Conservation (phyloP, 2,113 vertebrate genomes). For the Chionodraco myersi region DNA sequence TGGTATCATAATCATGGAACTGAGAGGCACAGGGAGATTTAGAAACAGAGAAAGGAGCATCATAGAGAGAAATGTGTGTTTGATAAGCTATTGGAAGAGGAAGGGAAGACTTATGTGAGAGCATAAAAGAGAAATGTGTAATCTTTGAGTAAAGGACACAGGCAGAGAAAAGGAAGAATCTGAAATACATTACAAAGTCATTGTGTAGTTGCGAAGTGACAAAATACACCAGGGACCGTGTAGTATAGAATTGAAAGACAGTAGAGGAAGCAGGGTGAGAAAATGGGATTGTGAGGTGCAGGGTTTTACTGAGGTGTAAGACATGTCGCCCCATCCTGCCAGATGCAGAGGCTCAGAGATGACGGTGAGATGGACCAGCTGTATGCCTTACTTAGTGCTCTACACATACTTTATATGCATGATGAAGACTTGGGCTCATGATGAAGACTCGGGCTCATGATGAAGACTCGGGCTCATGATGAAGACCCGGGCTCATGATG, state of each 20-base stretch:
- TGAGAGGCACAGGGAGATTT: not conserved
- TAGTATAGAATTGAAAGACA: not conserved
- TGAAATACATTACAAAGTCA: not conserved
- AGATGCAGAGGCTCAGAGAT: not conserved
- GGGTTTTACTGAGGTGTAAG: not conserved
- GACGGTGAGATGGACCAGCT: not conserved
- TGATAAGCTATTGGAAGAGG: too few relatives aligned
- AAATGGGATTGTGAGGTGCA: not conserved
- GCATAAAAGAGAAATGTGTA: not conserved
- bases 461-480: too few relatives aligned
- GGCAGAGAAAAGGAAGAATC: not conserved
- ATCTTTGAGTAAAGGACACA: not conserved
- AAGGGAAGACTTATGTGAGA: not conserved
- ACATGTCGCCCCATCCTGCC: not conserved
- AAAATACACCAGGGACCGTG: not conserved
- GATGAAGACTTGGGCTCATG: too few relatives aligned
- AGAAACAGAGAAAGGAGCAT: not conserved
- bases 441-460: too few relatives aligned
- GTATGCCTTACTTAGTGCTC: not conserved
- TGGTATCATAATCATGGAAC: not conserved
- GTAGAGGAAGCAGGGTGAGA: not conserved
- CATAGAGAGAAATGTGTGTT: not conserved
- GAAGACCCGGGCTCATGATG: too few relatives aligned
- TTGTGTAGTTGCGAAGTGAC: not conserved
- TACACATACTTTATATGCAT: not conserved